These are phyloP conservation scores for Hyla sarda DNA, from an alignment of 2,113 vertebrate species.

Conservation along the genomic window DNA sequence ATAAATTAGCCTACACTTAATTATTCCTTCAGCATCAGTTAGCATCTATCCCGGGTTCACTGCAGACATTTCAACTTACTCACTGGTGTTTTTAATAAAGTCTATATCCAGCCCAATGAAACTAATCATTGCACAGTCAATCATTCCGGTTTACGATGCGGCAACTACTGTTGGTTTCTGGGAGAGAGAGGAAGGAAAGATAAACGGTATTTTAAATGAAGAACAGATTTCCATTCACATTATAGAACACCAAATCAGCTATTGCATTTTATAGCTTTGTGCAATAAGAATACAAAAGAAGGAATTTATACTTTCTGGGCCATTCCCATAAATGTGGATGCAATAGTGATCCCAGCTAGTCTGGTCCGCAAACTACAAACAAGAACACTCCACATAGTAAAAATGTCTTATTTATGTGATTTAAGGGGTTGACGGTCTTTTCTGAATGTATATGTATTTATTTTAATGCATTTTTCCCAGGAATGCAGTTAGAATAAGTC, in stretches of 20 bases:
- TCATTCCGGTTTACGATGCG: conserved; percentile 43
- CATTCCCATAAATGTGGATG: conserved; percentile 30
- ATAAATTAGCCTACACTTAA: conserved; percentile 43
- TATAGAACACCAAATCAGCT: conserved; percentile 35
- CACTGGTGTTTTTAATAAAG: conserved; percentile 31
- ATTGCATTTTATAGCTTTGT: conserved; percentile 60
- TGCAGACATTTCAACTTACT: conserved; percentile 39
- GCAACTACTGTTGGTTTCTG: conserved; percentile 55
- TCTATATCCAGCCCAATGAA: conserved; percentile 21
- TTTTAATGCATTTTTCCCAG: background rate
- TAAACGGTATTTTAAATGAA: conserved; percentile 60
- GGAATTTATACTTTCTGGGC: conserved; percentile 15
- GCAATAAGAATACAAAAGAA: conserved; percentile 36
- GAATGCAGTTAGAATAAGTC: background rate
- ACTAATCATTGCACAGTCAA: conserved; percentile 53
- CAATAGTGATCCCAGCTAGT: background rate
- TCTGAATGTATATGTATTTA: background rate
- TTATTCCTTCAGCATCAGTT: conserved; percentile 51
- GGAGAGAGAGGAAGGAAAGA: conserved; percentile 39
- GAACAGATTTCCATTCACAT: conserved; percentile 60
- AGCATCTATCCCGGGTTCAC: conserved; percentile 41
- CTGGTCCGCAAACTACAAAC: conserved; percentile 7
- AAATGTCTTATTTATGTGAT: background rate
- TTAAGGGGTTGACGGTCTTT: background rate
- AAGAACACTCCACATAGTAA: background rate